A percentile compares a stretch with the other conserved stretches of the same genome.
phyloP scores from a whole-genome alignment of 2,113 vertebrate species.

The Hemiprocne comata region DNA sequence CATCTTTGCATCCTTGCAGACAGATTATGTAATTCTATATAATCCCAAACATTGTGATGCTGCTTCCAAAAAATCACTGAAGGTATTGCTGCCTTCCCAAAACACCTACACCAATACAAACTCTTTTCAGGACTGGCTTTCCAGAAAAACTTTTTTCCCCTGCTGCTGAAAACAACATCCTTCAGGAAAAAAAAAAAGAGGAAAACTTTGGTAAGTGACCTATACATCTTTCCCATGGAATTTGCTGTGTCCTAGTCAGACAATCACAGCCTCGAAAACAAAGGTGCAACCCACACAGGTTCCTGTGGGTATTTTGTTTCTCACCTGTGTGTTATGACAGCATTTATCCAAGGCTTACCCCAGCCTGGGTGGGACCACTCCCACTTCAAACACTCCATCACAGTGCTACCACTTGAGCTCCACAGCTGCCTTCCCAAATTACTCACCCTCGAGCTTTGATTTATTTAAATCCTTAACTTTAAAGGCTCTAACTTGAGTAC shows the following conservation, averaged over 20 bases:
- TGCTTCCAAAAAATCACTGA: background rate
- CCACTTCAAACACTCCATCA: background rate
- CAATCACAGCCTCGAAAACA: background rate
- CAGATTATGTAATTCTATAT: background rate
- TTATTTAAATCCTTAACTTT: slow-evolving; percentile 19
- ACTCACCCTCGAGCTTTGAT: background rate
- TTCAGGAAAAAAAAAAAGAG: background rate
- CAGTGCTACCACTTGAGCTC: background rate
- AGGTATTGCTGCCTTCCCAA: background rate
- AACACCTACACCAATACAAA: background rate
- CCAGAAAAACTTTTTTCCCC: background rate
- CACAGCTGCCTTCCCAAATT: background rate
- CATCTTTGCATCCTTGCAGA: background rate
- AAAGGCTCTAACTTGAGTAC: background rate
- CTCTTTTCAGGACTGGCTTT: background rate
- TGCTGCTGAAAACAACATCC: background rate
- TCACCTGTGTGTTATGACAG: background rate
- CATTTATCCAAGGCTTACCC: background rate
- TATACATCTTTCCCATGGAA: background rate
- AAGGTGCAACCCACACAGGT: background rate
- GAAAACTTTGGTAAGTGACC: background rate
- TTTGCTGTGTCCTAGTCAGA: background rate
- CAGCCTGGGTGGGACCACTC: background rate
- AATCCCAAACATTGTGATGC: background rate
- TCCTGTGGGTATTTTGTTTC: background rate